These are phyloP conservation scores for Ctena decussata DNA, from an alignment of 2,888 invertebrate species.

Conservation along the genomic window DNA sequence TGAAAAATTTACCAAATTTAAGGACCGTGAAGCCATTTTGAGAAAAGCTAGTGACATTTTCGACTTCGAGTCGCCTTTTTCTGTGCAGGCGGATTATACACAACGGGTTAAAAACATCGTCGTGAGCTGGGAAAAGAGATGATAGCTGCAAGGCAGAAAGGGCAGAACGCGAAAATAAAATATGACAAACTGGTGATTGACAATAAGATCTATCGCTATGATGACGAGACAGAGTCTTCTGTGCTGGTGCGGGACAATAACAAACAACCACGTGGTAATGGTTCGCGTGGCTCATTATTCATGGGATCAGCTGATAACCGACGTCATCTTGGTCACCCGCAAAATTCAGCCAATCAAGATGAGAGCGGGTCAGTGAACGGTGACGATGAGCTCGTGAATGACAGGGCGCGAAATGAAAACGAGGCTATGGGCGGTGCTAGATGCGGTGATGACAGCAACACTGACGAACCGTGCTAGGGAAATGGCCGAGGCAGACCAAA, in stretches of 20 bases:
- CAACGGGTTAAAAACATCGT: slow-evolving; percentile 5
- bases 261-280: not conserved
- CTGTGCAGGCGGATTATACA: slow-evolving; percentile 31
- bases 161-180: slow-evolving; percentile 13
- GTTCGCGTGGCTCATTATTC: not conserved
- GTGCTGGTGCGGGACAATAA: not conserved
- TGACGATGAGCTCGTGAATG: not conserved
- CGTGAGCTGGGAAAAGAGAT: slow-evolving; percentile 16
- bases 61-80: not conserved
- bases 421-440: not conserved
- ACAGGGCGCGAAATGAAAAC: not conserved
- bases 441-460: not conserved
- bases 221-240: slow-evolving; percentile 7
- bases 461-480: not conserved
- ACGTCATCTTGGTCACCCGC: not conserved
- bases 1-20: slow-evolving; percentile 27
- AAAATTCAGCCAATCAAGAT: not conserved
- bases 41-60: slow-evolving; percentile 19
- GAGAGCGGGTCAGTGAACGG: not conserved
- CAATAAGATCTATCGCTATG: slow-evolving; percentile 16
- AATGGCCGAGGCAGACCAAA: slow-evolving; percentile 13
- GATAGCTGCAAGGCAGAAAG: slow-evolving; percentile 1
- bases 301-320: not conserved
- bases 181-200: slow-evolving; percentile 34
- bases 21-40: slow-evolving; percentile 18